These are phyloP conservation scores for Hydra vulgaris DNA, from an alignment of 30 jellyfish, hydroid and myxozoan species.

Conservation along the genomic window DNA sequence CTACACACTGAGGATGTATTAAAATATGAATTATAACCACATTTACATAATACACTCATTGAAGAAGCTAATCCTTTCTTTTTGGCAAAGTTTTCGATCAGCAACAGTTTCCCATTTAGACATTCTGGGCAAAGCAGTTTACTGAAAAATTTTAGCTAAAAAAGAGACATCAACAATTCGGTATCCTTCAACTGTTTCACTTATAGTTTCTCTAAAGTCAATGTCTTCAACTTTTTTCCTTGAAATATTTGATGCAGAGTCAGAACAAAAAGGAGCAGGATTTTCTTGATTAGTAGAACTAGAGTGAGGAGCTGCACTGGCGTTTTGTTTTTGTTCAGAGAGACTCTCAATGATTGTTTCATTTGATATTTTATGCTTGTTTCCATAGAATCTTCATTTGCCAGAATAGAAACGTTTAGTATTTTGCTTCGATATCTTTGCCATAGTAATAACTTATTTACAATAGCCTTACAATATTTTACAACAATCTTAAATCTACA, in stretches of 20 bases:
- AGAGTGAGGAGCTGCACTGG: slow-evolving; percentile 10
- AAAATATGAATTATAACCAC: not conserved
- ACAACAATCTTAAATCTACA: not conserved
- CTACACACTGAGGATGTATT: not conserved
- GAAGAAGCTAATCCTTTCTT: not conserved
- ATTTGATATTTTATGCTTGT: not conserved
- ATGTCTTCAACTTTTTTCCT: slow-evolving; percentile 10
- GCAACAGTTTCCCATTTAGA: not conserved
- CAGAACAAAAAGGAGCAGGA: slow-evolving; percentile 1
- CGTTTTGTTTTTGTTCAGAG: not conserved
- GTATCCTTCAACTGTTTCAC: slow-evolving; percentile 13
- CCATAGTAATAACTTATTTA: slow-evolving; percentile 3
- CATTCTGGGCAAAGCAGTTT: not conserved
- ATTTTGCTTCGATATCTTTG: not conserved
- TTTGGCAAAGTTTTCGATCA: slow-evolving; percentile 11
- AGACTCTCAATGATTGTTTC: not conserved
- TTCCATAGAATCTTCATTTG: slow-evolving; percentile 7
- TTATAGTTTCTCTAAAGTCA: not conserved
- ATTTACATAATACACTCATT: not conserved
- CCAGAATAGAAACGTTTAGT: not conserved
- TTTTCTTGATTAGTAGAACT: slow-evolving; percentile 2
- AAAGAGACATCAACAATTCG: slow-evolving; percentile 5
- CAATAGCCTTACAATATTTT: not conserved
- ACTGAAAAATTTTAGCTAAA: not conserved
- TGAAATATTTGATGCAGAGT: not conserved